Evolutionary conservation across 92 coral and sea anemone genomes (phyloP), one percentile per base, ranked within the genome.

Genomic region (Montipora capitata): DNA sequence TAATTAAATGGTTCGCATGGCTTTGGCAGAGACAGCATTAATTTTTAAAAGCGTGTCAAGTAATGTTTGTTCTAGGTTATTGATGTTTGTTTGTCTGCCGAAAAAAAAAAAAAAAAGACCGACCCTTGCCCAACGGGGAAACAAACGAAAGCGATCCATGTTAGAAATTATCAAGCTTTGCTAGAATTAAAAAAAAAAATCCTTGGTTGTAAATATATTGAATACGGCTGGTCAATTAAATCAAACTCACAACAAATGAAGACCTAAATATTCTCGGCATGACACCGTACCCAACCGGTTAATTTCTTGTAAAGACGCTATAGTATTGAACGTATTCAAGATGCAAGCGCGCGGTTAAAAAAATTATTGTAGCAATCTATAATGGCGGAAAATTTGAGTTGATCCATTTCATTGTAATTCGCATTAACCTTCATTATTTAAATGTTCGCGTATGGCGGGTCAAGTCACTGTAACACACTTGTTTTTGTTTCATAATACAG

Each of bases 281-380:
- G 85, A 69, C 51, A 38, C 42, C 18, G 44, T 42, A 44, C 57
- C 40, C 52, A 42, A 16, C 40, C 39, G 15, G 40, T 38, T 16
- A 40, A 43, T 59, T 69, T 81, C 59, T 35, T 7, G 42, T 79
- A 45, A 15, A 58, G 11, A 80, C 74, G 85, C 84, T 63, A 73
- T 4, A 41, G 49, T 41, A 81, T 52, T 9, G 76, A 45, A 58
- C 52, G 58, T 17, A 82, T 72, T 57, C 17, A 58, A 54, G 58
- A 71, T 82, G 42, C 57, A 82, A 7, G 71, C 14, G 10, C 61
- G 61, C 12, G 61, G n/a, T 9, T 54, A 54, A 54, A 54, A 12
- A 65, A 68, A 20, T 52, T 54, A 12, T 64, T 56, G 5, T 38
- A 20, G 39, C 68, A 17, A 35, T 61, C 49, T 61, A 71, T 27